Percentiles rank a stretch among this genome's conserved stretches.
Evolutionary conservation across 2,888 invertebrate genomes (phyloP).

Genomic region (Chaetogeoica ovagalla): DNA sequence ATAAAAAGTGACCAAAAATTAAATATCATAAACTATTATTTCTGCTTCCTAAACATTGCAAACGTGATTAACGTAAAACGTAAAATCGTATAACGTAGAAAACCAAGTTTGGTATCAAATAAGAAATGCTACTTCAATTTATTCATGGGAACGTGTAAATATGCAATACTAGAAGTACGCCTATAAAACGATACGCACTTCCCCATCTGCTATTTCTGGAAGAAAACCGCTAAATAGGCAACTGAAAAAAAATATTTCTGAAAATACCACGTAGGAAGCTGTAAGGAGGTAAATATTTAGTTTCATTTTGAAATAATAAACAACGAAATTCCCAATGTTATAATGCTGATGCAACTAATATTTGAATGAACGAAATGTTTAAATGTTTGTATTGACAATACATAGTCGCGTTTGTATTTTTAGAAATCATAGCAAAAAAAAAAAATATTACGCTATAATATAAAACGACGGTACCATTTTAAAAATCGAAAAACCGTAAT

Average conservation of each 20-base stretch:
- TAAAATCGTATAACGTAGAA: no score
- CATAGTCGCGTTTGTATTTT: no score
- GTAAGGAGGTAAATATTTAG: slow-evolving; percentile 26
- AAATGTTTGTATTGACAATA: slow-evolving; percentile 1
- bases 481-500: no score
- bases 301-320: slow-evolving; percentile 37
- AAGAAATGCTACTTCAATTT: neutral
- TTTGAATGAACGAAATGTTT: slow-evolving; percentile 20
- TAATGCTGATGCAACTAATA: slow-evolving; percentile 8
- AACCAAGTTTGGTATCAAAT: neutral
- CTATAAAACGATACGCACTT: neutral
- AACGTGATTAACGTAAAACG: no score
- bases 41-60: no score
- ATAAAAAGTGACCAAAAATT: no score
- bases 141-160: neutral
- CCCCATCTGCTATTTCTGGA: neutral
- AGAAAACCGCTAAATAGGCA: neutral
- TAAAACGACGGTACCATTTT: no score
- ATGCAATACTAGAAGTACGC: neutral
- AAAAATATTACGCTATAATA: no score
- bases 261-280: slow-evolving; percentile 4
- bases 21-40: no score
- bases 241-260: slow-evolving; percentile 23
- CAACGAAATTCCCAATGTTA: slow-evolving; percentile 4
- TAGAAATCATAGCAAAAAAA: no score